Evolutionary conservation across 2,888 invertebrate genomes (phyloP).

Genomic region (Drosophila diplacantha): DNA sequence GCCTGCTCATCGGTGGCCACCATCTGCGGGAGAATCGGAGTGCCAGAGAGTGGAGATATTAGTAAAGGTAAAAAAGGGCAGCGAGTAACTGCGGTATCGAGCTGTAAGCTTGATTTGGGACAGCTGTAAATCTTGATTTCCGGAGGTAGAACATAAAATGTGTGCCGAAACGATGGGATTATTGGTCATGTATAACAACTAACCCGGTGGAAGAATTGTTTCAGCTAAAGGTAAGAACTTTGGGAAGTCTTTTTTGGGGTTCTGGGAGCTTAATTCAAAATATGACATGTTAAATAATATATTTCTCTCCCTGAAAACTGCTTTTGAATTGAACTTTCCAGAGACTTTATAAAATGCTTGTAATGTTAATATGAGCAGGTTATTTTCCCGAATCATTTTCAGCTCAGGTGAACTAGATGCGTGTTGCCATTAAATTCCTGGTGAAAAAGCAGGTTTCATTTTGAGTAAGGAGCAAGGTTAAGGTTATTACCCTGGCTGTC

Average conservation of each 20-base stretch:
- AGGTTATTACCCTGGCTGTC: slow-evolving; percentile 20
- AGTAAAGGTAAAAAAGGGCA: slow-evolving; percentile 10
- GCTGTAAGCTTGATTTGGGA: slow-evolving; percentile 47
- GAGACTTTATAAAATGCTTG: slow-evolving; percentile 4
- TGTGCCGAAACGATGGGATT: slow-evolving; percentile 21
- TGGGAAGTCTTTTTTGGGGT: too few species aligned
- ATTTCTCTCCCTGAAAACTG: too few species aligned
- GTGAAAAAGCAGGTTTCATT: neutral
- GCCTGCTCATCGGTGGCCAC: slow-evolving; percentile 86
- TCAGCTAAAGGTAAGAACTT: neutral
- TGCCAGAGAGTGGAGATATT: neutral
- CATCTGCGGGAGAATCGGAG: slow-evolving; percentile 81
- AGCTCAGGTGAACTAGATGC: slow-evolving; percentile 20
- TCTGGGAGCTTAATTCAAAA: neutral
- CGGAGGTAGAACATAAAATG: slow-evolving; percentile 39
- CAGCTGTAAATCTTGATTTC: slow-evolving; percentile 54
- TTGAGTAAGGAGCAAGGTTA: slow-evolving; percentile 7
- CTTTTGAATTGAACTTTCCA: too few species aligned
- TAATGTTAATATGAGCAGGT: slow-evolving; percentile 6
- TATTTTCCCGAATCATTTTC: slow-evolving; percentile 18
- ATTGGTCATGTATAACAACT: slow-evolving; percentile 24
- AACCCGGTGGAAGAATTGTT: neutral
- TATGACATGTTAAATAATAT: neutral
- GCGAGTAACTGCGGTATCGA: slow-evolving; percentile 34
- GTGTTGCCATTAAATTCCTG: slow-evolving; percentile 11